Evolutionary conservation across 2,113 vertebrate species (phyloP).

Genomic region (Sorex araneus): DNA sequence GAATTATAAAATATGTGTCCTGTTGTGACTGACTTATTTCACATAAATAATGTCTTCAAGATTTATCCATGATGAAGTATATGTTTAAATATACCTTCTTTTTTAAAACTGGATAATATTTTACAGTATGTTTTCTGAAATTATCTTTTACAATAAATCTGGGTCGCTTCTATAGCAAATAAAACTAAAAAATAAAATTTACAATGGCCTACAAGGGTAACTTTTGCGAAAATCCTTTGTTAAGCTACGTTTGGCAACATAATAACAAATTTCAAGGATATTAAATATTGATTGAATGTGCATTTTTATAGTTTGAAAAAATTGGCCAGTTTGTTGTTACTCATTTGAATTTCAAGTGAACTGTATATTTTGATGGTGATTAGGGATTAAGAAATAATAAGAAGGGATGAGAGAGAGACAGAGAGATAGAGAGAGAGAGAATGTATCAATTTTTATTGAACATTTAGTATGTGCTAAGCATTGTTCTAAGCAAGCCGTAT

Average conservation of each 20-base stretch:
- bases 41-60: not conserved
- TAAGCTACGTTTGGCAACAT: not conserved
- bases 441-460: not conserved
- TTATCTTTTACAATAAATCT: not conserved
- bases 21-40: not conserved
- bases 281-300: not conserved
- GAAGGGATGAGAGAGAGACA: accelerated
- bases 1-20: not conserved
- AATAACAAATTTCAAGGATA: constrained; percentile 21
- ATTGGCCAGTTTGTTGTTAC: constrained; percentile 21
- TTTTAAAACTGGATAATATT: constrained; percentile 31
- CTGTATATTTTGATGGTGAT: not conserved
- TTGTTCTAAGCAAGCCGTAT: not conserved
- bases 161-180: not conserved
- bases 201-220: not conserved
- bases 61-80: not conserved
- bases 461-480: not conserved
- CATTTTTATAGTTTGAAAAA: not conserved
- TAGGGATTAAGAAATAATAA: not conserved
- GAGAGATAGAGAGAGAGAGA: no score
- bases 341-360: not conserved
- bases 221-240: not conserved
- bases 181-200: not conserved
- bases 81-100: constrained; percentile 6
- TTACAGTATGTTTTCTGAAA: not conserved